These are phyloP conservation scores for Acromyrmex charruanus DNA, from an alignment of 1,140 invertebrate genomes.

Conservation along the genomic window DNA sequence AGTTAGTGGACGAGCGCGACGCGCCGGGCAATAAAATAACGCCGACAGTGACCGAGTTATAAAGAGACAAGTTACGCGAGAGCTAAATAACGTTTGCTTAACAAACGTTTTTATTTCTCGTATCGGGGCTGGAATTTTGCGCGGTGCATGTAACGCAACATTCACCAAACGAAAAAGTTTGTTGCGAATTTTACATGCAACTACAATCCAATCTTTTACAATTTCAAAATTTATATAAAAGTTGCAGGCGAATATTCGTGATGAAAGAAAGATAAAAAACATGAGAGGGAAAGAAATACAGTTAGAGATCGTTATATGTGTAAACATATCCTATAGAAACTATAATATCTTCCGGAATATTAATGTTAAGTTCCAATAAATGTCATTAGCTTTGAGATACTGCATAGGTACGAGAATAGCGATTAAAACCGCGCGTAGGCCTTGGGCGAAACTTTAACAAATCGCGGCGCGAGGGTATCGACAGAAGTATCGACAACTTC, in stretches of 20 bases:
- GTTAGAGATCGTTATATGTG: neutral
- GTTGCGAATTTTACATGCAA: neutral
- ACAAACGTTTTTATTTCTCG: constrained; percentile 47
- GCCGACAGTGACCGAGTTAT: constrained; percentile 64
- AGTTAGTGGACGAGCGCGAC: constrained; percentile 61
- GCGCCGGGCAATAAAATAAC: constrained; percentile 69
- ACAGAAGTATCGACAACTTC: constrained; percentile 49
- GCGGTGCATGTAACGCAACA: constrained; percentile 10
- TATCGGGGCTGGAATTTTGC: constrained; percentile 7
- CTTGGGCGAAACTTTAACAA: constrained; percentile 44
- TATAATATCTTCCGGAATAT: neutral
- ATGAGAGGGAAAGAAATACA: neutral
- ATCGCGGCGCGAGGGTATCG: constrained; percentile 9
- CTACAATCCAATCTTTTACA: constrained; percentile 12
- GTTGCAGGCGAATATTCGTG: neutral
- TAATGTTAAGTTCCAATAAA: constrained; percentile 1
- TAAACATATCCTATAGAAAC: neutral
- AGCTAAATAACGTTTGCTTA: constrained; percentile 66
- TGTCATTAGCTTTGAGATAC: neutral
- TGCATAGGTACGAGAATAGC: neutral
- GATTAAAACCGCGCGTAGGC: constrained; percentile 25
- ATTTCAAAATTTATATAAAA: constrained; percentile 32
- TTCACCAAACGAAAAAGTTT: constrained; percentile 32
- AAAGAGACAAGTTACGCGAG: constrained; percentile 66
- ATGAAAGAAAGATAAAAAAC: neutral